Conservation (phyloP, 2,113 vertebrate species). For the Otolemur garnettii region DNA sequence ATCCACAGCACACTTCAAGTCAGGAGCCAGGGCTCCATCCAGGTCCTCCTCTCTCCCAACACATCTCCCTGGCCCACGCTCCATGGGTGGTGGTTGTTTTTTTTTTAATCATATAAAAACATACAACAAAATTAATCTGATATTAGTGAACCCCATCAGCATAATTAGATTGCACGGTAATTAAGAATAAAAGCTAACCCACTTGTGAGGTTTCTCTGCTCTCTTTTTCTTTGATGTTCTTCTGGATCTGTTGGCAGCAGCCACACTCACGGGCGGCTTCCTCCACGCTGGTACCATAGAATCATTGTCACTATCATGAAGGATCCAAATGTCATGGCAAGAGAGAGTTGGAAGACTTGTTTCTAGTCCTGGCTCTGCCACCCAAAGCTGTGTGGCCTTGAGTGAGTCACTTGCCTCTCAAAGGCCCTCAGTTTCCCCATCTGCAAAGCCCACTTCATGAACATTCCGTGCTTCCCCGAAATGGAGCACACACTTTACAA, state of each 20-base stretch:
- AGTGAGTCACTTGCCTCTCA: background rate
- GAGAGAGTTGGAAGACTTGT: background rate
- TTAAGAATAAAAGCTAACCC: background rate
- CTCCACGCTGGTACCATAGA: rapidly evolving
- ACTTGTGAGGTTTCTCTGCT: background rate
- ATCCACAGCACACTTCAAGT: background rate
- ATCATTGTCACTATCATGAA: background rate
- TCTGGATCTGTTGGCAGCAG: background rate
- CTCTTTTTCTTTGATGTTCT: background rate
- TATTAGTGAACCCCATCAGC: background rate
- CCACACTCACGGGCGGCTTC: background rate
- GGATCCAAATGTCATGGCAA: background rate
- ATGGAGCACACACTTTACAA: background rate
- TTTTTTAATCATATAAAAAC: background rate
- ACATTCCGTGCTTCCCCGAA: background rate
- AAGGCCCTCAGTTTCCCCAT: background rate
- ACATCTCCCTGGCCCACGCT: background rate
- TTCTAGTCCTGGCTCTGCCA: background rate
- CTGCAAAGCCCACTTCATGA: background rate
- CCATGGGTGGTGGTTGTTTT: background rate
- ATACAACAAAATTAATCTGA: background rate
- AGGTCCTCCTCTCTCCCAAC: background rate
- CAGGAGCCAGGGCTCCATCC: background rate
- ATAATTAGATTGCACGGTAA: background rate
- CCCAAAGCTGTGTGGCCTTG: background rate